A percentile compares a stretch with the other conserved stretches of the same genome.
Evolutionary conservation across 2,888 invertebrate species (phyloP).

Genomic region (Latheticus oryzae): DNA sequence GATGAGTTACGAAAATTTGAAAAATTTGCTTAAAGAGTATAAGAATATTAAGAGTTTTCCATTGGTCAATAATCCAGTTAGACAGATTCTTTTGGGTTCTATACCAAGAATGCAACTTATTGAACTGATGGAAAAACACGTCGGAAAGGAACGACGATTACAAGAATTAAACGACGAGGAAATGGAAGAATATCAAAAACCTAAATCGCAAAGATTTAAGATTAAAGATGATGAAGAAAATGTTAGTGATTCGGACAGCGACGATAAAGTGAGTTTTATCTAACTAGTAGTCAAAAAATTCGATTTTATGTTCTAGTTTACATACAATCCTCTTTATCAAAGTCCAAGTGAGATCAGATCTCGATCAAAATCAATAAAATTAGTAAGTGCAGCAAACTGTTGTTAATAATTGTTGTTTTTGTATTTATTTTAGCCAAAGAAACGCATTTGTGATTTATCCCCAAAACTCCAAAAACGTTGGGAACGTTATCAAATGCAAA

Average conservation of each 20-base stretch:
- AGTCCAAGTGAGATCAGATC: constrained; percentile 1
- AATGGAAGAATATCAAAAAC: constrained; percentile 16
- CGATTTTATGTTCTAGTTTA: constrained; percentile 21
- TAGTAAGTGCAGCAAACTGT: neutral
- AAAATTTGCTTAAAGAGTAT: constrained; percentile 79
- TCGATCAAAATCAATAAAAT: constrained; percentile 8
- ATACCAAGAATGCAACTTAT: constrained; percentile 89
- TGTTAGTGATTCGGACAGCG: neutral
- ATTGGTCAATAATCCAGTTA: constrained; percentile 86
- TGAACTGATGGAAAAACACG: constrained; percentile 83
- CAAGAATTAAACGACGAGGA: constrained; percentile 21
- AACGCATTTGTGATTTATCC: constrained; percentile 91
- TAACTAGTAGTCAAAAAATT: neutral
- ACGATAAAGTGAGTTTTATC: constrained; percentile 4
- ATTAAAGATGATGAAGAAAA: neutral
- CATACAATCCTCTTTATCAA: constrained; percentile 24
- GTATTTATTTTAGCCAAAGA: constrained; percentile 72
- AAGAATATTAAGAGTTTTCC: constrained; percentile 83
- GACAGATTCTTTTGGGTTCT: constrained; percentile 93
- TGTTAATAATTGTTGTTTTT: constrained; percentile 19
- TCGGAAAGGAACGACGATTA: constrained; percentile 81
- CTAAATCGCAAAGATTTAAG: constrained; percentile 2
- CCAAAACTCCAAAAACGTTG: constrained; percentile 88
- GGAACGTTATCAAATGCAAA: constrained; percentile 89
- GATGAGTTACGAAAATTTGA: constrained; percentile 88